Base-by-base conservation (phyloP, 2,888 invertebrate species). In the Phymatocera aterrima region DNA sequence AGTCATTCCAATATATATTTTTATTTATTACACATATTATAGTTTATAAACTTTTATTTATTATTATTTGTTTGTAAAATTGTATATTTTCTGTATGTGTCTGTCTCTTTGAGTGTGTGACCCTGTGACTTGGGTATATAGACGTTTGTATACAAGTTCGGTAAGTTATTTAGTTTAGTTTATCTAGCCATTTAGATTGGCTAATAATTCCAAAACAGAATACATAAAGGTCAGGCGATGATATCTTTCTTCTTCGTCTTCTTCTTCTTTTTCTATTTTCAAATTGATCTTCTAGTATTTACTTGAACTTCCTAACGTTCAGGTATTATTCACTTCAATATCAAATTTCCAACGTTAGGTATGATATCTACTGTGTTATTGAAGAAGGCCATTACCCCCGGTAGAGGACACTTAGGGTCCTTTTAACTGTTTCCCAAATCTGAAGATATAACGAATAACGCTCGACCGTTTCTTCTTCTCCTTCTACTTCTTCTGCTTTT, bases 391-490 rank as follows among this genome's bases (percentile, higher is more conserved):
- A 40, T 75, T 75, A 40, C 43, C 40, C 60, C 12, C 51, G 24
- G 24, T 57, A 75, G 57, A 75, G 75, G 75, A 75, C 75, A 60
- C 57, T 40, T 40, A n/a, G 12, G n/a, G 43, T 65, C 87, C 86
- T 79, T 82, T 79, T 83, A 81, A 81, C 82, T 84, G 81, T 82
- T 79, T 40, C 10, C 43, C 28, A 28, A 70, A 31, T 72, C 18
- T 34, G n/a, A 10, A 34, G n/a, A n/a, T n/a, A n/a, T n/a, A n/a
- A n/a, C 43, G 40, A 75, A 28, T 40, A 75, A 75, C 75, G 57
- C 40, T 57, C 18, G n/a, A n/a, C n/a, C n/a, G 40, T 77, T 64
- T 57, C 83, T 84, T 82, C 82, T 84, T 81, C 60, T 81, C 79
- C 83, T 84, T 84, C n/a, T n/a, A n/a, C n/a, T n/a, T n/a, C n/a